Base-by-base conservation (phyloP, 2,888 invertebrate species). In the Drosophila rellima region DNA sequence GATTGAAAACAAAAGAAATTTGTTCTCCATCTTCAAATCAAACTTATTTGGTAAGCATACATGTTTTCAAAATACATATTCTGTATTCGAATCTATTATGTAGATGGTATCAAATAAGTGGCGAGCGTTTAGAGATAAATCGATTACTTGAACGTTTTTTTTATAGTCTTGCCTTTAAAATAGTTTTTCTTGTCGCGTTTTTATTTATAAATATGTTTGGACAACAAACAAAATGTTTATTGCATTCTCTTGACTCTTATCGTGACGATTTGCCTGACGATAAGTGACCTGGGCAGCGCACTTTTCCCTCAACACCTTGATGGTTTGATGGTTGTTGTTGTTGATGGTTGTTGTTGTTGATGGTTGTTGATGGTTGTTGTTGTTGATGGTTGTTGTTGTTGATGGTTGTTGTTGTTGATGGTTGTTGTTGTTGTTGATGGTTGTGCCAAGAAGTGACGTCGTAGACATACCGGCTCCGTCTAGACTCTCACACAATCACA, bases 401-500 rank as follows among this genome's bases (percentile, higher is more conserved):
- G n/a, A n/a, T n/a, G n/a, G n/a, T n/a, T n/a, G n/a, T n/a, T n/a
- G n/a, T n/a, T n/a, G n/a, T n/a, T n/a, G n/a, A n/a, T n/a, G n/a
- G n/a, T n/a, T n/a, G 39, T 50, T 18, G 20, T 31, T n/a, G 31
- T 15, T 1, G 3, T 6, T 44, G n/a, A 23, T 31, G 35, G 29
- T 5, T 20, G 31, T 54, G 47, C 42, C 6, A 20, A 45, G 15
- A 35, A 20, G 23, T 45, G 44, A 11, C 47, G 57, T 44, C 48
- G 71, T 57, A 71, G 72, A 72, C 72, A 71, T 39, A 51, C 35
- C 65, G 74, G 42, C 74, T 71, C 56, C 62, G 62, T 39, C 45
- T 62, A 31, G 35, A 60, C 55, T 54, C 66, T 55, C 29, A 45
- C n/a, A 54, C 17, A 39, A n/a, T n/a, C 39, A 39, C 10, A 40